These are phyloP conservation scores for Cetonia aurata DNA, from an alignment of 2,888 invertebrate genomes.

Conservation along the genomic window DNA sequence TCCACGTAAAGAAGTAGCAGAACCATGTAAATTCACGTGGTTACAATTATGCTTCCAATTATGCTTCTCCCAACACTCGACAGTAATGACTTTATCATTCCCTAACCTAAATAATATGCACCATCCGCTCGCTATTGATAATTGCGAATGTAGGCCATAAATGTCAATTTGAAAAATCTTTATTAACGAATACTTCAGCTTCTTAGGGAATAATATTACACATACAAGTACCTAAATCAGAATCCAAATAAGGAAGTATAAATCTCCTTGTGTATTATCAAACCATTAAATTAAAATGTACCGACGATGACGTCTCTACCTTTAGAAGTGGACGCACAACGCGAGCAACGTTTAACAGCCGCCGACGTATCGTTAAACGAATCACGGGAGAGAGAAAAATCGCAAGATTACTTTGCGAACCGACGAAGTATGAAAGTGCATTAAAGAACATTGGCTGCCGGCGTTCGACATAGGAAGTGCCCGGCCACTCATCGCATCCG, in stretches of 20 bases:
- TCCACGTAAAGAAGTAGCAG: too few species aligned
- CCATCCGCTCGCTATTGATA: too few species aligned
- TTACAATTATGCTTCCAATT: too few species aligned
- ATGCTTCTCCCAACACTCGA: too few species aligned
- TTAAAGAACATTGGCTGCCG: conserved; percentile 54
- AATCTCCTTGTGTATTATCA: conserved; percentile 23
- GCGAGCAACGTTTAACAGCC: conserved; percentile 22
- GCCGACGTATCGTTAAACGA: conserved; percentile 44
- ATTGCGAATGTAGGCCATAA: neutral
- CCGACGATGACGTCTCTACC: conserved; percentile 28
- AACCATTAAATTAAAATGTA: conserved; percentile 33
- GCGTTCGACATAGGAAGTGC: conserved; percentile 52
- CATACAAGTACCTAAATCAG: neutral
- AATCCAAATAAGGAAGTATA: conserved; percentile 26
- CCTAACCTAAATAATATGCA: too few species aligned
- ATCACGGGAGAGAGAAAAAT: conserved; percentile 46
- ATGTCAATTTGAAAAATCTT: conserved; percentile 1
- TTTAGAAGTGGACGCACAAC: conserved; percentile 13
- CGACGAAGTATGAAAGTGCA: conserved; percentile 55
- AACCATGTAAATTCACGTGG: too few species aligned
- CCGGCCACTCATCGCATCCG: conserved; percentile 55
- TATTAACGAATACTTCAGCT: conserved; percentile 13
- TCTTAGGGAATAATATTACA: conserved; percentile 8
- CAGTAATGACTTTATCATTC: too few species aligned
- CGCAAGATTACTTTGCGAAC: conserved; percentile 52